Percentiles rank a stretch among this genome's conserved stretches.
These are phyloP conservation scores for Anagyrus pseudococci DNA, from an alignment of 2,888 invertebrate genomes.

Conservation along the genomic window DNA sequence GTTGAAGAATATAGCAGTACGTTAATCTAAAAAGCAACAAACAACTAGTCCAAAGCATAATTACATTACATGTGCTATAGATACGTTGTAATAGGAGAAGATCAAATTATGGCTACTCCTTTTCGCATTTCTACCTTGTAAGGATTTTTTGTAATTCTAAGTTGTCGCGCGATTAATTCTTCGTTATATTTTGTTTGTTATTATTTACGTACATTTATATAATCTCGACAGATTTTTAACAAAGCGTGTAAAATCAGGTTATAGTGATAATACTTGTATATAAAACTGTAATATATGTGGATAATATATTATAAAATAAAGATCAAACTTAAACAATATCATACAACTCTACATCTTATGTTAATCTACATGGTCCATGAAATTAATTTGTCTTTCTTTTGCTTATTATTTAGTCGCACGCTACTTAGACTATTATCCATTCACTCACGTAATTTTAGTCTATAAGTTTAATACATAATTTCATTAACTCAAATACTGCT, in stretches of 20 bases:
- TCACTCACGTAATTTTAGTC: too few relatives aligned
- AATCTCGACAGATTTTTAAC: slow-evolving; percentile 44
- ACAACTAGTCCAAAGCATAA: slow-evolving; percentile 32
- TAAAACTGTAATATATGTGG: slow-evolving; percentile 61
- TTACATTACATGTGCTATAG: slow-evolving; percentile 17
- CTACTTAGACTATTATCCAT: not conserved
- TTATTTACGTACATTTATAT: slow-evolving; percentile 43
- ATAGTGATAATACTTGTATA: slow-evolving; percentile 56
- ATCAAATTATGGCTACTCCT: slow-evolving; percentile 30
- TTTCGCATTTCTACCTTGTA: slow-evolving; percentile 35
- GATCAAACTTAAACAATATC: slow-evolving; percentile 48
- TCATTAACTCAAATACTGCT: too few relatives aligned
- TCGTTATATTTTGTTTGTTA: slow-evolving; percentile 30
- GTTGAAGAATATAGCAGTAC: slow-evolving; percentile 14
- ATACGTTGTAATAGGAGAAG: slow-evolving; percentile 7
- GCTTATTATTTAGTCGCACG: slow-evolving; percentile 3
- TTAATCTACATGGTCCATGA: slow-evolving; percentile 34
- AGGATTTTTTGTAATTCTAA: slow-evolving; percentile 31
- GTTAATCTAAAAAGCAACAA: too few relatives aligned
- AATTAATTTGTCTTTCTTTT: slow-evolving; percentile 17
- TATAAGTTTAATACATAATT: too few relatives aligned
- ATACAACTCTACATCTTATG: slow-evolving; percentile 43
- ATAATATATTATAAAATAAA: slow-evolving; percentile 58
- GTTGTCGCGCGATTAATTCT: slow-evolving; percentile 25
- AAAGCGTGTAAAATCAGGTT: slow-evolving; percentile 47